A percentile compares a stretch with the other conserved stretches of the same genome.
These are phyloP conservation scores for Hippopotamyrus pictus DNA, from an alignment of 2,797 vertebrate species.

Conservation along the genomic window DNA sequence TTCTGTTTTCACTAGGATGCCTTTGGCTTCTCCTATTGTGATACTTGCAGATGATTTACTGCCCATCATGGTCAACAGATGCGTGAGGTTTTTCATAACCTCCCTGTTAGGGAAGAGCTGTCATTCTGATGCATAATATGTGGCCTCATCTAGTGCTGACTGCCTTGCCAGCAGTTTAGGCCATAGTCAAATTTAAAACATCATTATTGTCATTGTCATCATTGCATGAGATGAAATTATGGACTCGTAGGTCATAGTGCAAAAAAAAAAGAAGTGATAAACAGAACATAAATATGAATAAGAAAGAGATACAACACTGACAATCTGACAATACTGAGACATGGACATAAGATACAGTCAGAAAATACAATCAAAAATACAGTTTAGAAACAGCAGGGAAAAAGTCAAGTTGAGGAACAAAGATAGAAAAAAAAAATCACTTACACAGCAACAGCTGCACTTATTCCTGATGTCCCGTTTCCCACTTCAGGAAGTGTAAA, in stretches of 20 bases:
- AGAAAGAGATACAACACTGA: background rate
- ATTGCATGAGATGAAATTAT: background rate
- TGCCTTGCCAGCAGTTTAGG: background rate
- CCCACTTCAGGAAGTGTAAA: background rate
- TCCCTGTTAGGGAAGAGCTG: constrained; percentile 23
- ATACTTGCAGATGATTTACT: background rate
- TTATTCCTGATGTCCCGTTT: background rate
- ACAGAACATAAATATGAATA: background rate
- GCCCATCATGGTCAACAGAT: accelerated
- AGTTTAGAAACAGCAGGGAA: background rate
- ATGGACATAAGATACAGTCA: background rate
- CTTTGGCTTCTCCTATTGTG: constrained; percentile 18
- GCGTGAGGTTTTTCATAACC: constrained; percentile 10
- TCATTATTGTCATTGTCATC: background rate
- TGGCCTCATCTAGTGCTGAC: background rate
- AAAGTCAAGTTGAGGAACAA: background rate
- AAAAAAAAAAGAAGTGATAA: background rate
- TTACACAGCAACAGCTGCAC: background rate
- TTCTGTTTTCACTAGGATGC: constrained; percentile 20
- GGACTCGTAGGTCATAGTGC: background rate
- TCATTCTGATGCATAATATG: background rate
- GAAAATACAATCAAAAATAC: background rate
- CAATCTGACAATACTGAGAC: background rate
- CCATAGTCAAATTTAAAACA: background rate
- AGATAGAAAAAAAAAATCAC: background rate